Conservation (phyloP, 2,888 invertebrate genomes). For the Marasmarcha lunaedactyla region DNA sequence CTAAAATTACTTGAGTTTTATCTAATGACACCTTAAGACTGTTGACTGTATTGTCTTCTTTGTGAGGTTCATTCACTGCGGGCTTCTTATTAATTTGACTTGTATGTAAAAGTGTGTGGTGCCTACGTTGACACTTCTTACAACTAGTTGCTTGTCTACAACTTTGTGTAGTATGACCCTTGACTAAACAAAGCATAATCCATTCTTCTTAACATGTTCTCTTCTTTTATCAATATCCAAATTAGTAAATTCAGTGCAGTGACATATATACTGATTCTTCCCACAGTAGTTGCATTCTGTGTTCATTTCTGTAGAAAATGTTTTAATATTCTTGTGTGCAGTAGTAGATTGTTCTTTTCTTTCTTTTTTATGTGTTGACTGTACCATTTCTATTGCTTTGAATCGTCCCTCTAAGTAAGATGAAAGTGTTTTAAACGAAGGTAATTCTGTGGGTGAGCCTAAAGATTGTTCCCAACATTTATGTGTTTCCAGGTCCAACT, state of each 20-base stretch:
- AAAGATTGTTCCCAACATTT: conserved; percentile 16
- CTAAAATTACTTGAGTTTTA: conserved; percentile 16
- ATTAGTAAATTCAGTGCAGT: neutral
- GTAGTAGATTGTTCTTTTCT: too few relatives aligned
- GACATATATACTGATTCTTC: neutral
- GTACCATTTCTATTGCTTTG: neutral
- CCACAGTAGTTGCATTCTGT: conserved; percentile 1
- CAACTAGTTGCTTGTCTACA: conserved; percentile 13
- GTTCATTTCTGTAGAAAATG: neutral
- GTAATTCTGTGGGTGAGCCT: conserved; percentile 5
- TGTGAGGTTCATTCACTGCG: neutral
- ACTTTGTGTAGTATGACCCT: conserved; percentile 7
- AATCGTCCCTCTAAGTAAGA: conserved; percentile 2
- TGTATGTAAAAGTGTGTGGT: conserved; percentile 16
- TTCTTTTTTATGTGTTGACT: neutral
- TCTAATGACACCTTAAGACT: conserved; percentile 4
- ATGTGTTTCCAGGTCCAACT: conserved; percentile 15
- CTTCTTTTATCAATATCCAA: neutral
- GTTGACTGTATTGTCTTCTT: conserved; percentile 1
- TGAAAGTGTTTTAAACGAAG: conserved; percentile 6
- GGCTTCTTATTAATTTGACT: conserved; percentile 1
- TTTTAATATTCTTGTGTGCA: neutral
- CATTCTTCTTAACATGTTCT: conserved; percentile 7
- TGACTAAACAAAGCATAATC: conserved; percentile 12
- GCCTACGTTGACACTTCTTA: conserved; percentile 11